phyloP scores from a whole-genome alignment of 2,797 vertebrate species.

The Phalanger gymnotis region DNA sequence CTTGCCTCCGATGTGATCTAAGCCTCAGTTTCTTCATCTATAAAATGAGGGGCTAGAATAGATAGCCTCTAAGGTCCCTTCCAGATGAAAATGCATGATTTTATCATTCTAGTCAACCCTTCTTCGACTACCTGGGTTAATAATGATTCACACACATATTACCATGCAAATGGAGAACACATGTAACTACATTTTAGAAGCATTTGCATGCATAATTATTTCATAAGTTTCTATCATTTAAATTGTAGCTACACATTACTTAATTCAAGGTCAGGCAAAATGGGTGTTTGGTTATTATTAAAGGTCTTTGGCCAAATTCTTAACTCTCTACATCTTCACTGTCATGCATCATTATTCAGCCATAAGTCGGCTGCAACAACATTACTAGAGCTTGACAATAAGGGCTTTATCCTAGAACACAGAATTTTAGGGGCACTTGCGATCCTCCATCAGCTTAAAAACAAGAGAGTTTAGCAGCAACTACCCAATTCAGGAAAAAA shows the following conservation, averaged over 20 bases:
- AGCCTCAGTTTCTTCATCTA: not conserved
- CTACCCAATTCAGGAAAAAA: not conserved
- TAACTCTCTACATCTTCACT: constrained; percentile 14
- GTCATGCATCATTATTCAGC: not conserved
- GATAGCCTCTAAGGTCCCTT: not conserved
- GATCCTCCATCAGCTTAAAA: not conserved
- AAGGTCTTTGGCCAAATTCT: not conserved
- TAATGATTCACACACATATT: not conserved
- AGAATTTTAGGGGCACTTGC: not conserved
- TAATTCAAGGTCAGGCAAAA: not conserved
- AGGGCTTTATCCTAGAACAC: not conserved
- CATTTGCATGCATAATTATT: not conserved
- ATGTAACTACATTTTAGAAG: not conserved
- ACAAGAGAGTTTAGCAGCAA: not conserved
- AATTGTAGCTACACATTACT: not conserved
- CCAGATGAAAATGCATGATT: not conserved
- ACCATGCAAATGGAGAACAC: not conserved
- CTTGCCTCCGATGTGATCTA: not conserved
- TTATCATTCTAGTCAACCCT: not conserved
- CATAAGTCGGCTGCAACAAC: not conserved
- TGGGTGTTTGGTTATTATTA: constrained; percentile 15
- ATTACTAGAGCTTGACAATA: not conserved
- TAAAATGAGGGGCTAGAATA: not conserved
- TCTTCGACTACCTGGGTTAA: not conserved
- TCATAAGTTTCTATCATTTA: not conserved